phyloP scores from a whole-genome alignment of 1,140 invertebrate species.

The Drosophila willistoni region DNA sequence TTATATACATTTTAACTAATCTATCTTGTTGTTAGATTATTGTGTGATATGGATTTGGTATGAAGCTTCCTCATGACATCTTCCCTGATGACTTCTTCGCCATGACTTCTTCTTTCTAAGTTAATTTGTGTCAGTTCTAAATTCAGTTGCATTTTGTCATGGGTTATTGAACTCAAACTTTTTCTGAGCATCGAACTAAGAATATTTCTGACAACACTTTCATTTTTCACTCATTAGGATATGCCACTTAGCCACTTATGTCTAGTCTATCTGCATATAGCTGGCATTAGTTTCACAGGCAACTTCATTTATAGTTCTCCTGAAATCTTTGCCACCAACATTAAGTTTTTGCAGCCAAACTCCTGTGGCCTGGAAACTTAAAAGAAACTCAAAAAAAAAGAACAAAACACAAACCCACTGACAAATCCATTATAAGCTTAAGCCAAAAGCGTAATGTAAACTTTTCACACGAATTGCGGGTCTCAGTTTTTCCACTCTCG shows the following conservation, averaged over 20 bases:
- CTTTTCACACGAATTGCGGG: conserved; percentile 75
- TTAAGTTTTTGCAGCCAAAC: conserved; percentile 40
- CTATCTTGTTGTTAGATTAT: too few species aligned
- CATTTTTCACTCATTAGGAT: conserved; percentile 12
- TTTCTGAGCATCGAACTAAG: too few species aligned
- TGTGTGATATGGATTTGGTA: too few species aligned
- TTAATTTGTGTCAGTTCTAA: too few species aligned
- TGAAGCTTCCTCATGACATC: too few species aligned
- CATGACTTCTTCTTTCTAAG: too few species aligned
- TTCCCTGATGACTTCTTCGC: too few species aligned
- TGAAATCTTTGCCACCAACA: conserved; percentile 45
- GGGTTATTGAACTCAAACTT: too few species aligned
- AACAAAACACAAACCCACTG: conserved; percentile 60
- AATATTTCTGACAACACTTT: conserved; percentile 20
- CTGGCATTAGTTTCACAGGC: conserved; percentile 59
- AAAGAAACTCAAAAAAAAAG: conserved; percentile 26
- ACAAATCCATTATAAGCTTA: conserved; percentile 80
- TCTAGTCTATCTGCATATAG: conserved; percentile 64
- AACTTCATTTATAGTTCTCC: conserved; percentile 39
- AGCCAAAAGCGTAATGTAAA: conserved; percentile 73
- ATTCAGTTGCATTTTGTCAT: too few species aligned
- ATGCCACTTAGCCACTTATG: conserved; percentile 35
- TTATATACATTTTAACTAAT: too few species aligned
- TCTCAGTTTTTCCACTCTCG: conserved; percentile 58
- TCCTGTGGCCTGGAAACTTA: conserved; percentile 20